Conservation (phyloP, 2,888 invertebrate species). For the Quadroppia sp. region DNA sequence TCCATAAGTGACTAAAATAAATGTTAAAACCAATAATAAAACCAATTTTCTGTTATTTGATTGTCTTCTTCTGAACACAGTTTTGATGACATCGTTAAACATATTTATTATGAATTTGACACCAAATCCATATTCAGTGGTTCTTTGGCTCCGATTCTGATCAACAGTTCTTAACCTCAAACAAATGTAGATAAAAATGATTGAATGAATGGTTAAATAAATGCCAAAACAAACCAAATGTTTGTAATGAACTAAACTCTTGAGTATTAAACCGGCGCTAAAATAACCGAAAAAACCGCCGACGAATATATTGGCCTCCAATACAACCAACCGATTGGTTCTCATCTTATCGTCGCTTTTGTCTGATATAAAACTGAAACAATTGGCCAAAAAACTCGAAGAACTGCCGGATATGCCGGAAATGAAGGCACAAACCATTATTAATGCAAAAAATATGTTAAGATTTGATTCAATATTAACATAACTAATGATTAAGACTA, state of each 20-base stretch:
- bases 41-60: constrained; percentile 29
- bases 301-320: constrained; percentile 74
- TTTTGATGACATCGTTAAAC: constrained; percentile 31
- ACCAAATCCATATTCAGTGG: background rate
- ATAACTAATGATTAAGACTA: constrained; percentile 51
- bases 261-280: constrained; percentile 61
- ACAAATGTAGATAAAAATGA: constrained; percentile 31
- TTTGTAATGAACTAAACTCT: background rate
- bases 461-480: constrained; percentile 48
- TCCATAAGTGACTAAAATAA: constrained; percentile 30
- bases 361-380: constrained; percentile 74
- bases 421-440: constrained; percentile 53
- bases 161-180: background rate
- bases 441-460: constrained; percentile 49
- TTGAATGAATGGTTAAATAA: constrained; percentile 13
- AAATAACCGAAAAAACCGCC: constrained; percentile 70
- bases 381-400: constrained; percentile 51
- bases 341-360: constrained; percentile 65
- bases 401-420: constrained; percentile 55
- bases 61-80: constrained; percentile 34
- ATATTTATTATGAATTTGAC: background rate
- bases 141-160: background rate
- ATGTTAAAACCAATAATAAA: constrained; percentile 13
- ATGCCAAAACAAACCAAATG: constrained; percentile 33
- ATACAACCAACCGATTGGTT: constrained; percentile 72